phyloP scores from a whole-genome alignment of 2,888 invertebrate species.

The Craniophora ligustri region DNA sequence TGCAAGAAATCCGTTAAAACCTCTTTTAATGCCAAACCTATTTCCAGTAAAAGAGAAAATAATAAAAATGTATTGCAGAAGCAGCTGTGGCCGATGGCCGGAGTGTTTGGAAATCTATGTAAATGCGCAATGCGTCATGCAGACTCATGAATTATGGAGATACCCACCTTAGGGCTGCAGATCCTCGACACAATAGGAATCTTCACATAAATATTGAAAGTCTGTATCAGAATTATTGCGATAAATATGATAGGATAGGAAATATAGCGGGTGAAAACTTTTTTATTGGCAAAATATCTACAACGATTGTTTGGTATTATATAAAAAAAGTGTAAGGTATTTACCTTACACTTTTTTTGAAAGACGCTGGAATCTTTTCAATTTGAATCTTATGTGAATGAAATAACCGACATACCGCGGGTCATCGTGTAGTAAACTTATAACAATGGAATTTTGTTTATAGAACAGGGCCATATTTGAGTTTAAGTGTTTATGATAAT shows the following conservation, averaged over 20 bases:
- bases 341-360: no score
- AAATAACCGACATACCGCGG: no score
- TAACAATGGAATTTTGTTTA: no score
- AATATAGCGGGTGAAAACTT: constrained; percentile 8
- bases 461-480: no score
- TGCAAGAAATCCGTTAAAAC: constrained; percentile 37
- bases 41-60: constrained; percentile 63
- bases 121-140: constrained; percentile 81
- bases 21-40: constrained; percentile 59
- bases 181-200: constrained; percentile 39
- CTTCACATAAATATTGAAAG: constrained; percentile 44
- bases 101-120: constrained; percentile 73
- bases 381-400: no score
- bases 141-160: constrained; percentile 79
- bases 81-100: constrained; percentile 75
- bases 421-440: no score
- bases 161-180: constrained; percentile 43
- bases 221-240: constrained; percentile 31
- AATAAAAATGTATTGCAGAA: constrained; percentile 76
- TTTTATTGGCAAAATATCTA: constrained; percentile 26
- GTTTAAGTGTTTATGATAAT: no score
- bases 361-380: no score
- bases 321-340: constrained; percentile 3
- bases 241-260: constrained; percentile 29
- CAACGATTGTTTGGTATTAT: not conserved